These are phyloP conservation scores for Poeciliopsis occidentalis DNA, from an alignment of 2,113 vertebrate species.

Conservation along the genomic window DNA sequence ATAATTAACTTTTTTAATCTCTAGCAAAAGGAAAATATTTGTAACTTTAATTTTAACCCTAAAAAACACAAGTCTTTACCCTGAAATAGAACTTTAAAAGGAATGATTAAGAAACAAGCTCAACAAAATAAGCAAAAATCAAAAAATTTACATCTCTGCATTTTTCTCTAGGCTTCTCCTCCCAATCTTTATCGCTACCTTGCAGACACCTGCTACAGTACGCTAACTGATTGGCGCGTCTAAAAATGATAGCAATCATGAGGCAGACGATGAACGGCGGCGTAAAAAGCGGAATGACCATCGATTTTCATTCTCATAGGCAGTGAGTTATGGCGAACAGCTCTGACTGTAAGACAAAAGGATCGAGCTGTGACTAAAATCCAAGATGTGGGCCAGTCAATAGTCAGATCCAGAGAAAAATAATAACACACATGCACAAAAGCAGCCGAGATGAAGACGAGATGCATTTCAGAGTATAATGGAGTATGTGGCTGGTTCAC, in stretches of 20 bases:
- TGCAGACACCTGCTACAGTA: conserved; percentile 53
- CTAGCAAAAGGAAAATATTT: neutral
- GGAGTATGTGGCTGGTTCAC: conserved; percentile 7
- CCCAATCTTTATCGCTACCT: conserved; percentile 48
- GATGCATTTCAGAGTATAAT: conserved; percentile 1
- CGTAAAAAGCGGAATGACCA: conserved; percentile 59
- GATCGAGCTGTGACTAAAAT: conserved; percentile 35
- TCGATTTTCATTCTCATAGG: conserved; percentile 63
- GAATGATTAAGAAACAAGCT: neutral
- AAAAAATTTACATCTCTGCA: conserved; percentile 1
- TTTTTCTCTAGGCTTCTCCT: conserved; percentile 20
- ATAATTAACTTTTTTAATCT: conserved; percentile 3
- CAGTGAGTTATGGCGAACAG: conserved; percentile 60
- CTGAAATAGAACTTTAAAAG: neutral
- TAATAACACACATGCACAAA: conserved; percentile 30
- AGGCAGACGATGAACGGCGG: conserved; percentile 55
- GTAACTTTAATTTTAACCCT: neutral
- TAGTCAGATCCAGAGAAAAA: conserved; percentile 38
- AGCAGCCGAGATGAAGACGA: conserved; percentile 8
- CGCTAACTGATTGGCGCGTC: conserved; percentile 57
- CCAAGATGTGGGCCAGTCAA: conserved; percentile 68
- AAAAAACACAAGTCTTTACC: neutral
- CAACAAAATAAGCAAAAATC: neutral
- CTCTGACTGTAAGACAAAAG: conserved; percentile 63
- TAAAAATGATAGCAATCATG: conserved; percentile 68